Base-by-base conservation (phyloP, 1,140 invertebrate genomes). In the Samia ricini region DNA sequence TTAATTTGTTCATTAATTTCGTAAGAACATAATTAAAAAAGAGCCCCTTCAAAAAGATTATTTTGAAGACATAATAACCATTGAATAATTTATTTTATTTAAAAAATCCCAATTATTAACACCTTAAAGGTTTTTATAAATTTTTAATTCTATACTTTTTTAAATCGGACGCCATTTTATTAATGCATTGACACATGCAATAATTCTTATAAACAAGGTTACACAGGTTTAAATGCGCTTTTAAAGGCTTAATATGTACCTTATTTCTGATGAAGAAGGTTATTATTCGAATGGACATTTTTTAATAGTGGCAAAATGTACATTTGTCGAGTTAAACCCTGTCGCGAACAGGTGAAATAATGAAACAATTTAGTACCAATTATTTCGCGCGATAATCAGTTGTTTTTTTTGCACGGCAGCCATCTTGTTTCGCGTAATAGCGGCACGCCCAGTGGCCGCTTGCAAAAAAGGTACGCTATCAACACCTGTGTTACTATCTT, bases 321-420 rank as follows among this genome's bases (percentile, higher is more conserved):
- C 29, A 6, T 57, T 66, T 61, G 55, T n/a, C 4, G 12, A 42
- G 33, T 42, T 42, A 42, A 42, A 42, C 33, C 15, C 33, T 42
- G 33, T 42, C 12, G 3, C 8, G 58, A n/a, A 64, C 68, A 73
- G 74, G 76, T 71, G 71, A 69, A 69, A 64, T 76, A 79, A 79
- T 73, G 70, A 70, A 79, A 79, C 69, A 76, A 79, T 79, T 79
- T 75, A 74, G 67, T 61, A 49, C 60, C 70, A 76, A 79, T 79
- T 79, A 79, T 75, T 71, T 69, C 56, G 63, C 66, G 68, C 71
- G 65, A 70, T 75, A 73, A 69, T 71, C 61, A 56, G 54, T 29
- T 63, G 74, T 67, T 77, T 74, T n/a, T 77, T 77, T 70, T 58
- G 42, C 61, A 21, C 60, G 52, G 67, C 71, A 54, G 77, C 77